phyloP scores from a whole-genome alignment of 2,888 invertebrate genomes.

The Erpobdella octoculata region DNA sequence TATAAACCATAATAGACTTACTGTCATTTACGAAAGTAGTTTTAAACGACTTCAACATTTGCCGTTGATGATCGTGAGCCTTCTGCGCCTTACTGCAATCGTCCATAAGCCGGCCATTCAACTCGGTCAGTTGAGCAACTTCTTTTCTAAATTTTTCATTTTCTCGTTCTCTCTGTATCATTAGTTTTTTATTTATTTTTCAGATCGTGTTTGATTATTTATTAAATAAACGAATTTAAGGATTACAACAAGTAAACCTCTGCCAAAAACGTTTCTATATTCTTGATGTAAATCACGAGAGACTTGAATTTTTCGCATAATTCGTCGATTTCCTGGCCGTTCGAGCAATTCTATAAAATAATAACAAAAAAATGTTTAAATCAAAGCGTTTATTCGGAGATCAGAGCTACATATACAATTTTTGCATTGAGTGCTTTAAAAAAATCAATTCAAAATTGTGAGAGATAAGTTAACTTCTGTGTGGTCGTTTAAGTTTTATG shows the following conservation, averaged over 20 bases:
- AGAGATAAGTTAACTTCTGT: too few species aligned
- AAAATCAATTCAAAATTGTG: too few species aligned
- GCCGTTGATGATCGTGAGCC: background rate
- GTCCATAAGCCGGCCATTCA: background rate
- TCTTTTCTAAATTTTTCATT: background rate
- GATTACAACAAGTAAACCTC: background rate
- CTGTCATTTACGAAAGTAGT: too few species aligned
- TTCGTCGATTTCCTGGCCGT: background rate
- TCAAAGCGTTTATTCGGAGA: too few species aligned
- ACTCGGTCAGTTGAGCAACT: background rate
- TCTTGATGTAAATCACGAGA: background rate
- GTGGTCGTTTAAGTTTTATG: too few species aligned
- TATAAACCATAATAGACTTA: too few species aligned
- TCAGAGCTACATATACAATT: too few species aligned
- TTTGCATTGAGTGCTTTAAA: too few species aligned
- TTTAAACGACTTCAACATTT: background rate
- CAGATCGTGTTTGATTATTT: background rate
- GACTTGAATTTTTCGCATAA: background rate
- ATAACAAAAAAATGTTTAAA: too few species aligned
- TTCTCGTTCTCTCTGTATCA: background rate
- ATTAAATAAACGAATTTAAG: too few species aligned
- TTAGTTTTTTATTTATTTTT: background rate
- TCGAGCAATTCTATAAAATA: background rate
- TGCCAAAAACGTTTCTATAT: background rate
- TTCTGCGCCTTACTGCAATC: slow-evolving; percentile 8